Percentiles rank a stretch among this genome's conserved stretches.
These are phyloP conservation scores for Pachliopta kotzebuea DNA, from an alignment of 2,888 invertebrate genomes.

Conservation along the genomic window DNA sequence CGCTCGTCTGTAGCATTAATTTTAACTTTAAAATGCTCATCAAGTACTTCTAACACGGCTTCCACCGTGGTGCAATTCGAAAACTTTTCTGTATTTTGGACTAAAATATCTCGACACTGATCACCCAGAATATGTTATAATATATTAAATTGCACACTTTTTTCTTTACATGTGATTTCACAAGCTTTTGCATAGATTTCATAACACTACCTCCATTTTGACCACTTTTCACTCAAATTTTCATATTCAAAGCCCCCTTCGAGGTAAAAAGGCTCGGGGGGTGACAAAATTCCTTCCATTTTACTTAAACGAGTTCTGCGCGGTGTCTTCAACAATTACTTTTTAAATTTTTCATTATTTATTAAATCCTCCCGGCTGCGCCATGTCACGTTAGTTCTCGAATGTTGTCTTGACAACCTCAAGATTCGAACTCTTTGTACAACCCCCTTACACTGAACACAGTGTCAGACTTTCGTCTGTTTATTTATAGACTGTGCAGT, in stretches of 20 bases:
- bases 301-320: background rate
- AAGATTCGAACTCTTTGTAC: too few relatives aligned
- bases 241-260: background rate
- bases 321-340: too few relatives aligned
- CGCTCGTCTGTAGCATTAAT: background rate
- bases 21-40: too few relatives aligned
- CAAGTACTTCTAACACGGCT: background rate
- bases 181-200: background rate
- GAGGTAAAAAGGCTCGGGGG: background rate
- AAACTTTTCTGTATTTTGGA: background rate
- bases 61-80: background rate
- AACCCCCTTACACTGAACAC: too few relatives aligned
- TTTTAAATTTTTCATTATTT: too few relatives aligned
- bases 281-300: too few relatives aligned
- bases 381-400: too few relatives aligned
- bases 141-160: background rate
- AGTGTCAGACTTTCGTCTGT: too few relatives aligned
- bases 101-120: conserved; percentile 1
- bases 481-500: too few relatives aligned
- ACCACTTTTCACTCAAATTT: background rate
- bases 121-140: background rate
- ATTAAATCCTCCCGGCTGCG: too few relatives aligned
- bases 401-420: too few relatives aligned
- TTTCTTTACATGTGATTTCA: background rate
- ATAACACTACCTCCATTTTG: background rate